Conservation (phyloP, 2,797 vertebrate species). For the Novumbra hubbsi region DNA sequence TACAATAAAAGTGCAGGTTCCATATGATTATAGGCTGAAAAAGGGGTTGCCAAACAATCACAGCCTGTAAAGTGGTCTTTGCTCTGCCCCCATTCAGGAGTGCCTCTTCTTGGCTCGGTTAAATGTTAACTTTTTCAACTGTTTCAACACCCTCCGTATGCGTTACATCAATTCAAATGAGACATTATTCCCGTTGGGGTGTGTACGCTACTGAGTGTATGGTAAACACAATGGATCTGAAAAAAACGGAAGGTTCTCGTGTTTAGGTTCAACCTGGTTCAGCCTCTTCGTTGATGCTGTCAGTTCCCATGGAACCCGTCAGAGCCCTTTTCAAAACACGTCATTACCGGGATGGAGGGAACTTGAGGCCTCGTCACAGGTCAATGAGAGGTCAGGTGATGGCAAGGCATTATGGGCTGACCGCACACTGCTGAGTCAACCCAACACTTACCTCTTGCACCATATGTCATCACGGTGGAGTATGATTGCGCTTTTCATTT, state of each 20-base stretch:
- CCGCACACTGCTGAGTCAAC: neutral
- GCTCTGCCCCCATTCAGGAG: neutral
- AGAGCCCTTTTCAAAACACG: neutral
- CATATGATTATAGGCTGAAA: neutral
- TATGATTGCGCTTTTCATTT: neutral
- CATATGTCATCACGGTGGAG: neutral
- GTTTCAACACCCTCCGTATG: neutral
- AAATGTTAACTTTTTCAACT: too few species aligned
- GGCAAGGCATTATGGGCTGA: neutral
- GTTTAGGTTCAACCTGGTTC: too few species aligned
- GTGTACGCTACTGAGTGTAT: too few species aligned
- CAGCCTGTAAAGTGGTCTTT: neutral
- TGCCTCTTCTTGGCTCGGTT: neutral
- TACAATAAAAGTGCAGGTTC: neutral
- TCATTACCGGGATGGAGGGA: neutral
- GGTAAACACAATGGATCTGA: too few species aligned
- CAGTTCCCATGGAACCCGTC: neutral
- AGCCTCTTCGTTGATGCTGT: too few species aligned
- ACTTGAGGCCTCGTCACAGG: neutral
- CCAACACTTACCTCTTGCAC: neutral
- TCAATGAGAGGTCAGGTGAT: constrained; percentile 1
- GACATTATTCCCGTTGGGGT: too few species aligned
- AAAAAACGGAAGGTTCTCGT: too few species aligned
- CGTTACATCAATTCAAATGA: too few species aligned
- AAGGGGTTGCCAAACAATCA: neutral